Evolutionary conservation across 2,797 vertebrate genomes (phyloP).

Genomic region (Parauchenoglanis ngamensis): DNA sequence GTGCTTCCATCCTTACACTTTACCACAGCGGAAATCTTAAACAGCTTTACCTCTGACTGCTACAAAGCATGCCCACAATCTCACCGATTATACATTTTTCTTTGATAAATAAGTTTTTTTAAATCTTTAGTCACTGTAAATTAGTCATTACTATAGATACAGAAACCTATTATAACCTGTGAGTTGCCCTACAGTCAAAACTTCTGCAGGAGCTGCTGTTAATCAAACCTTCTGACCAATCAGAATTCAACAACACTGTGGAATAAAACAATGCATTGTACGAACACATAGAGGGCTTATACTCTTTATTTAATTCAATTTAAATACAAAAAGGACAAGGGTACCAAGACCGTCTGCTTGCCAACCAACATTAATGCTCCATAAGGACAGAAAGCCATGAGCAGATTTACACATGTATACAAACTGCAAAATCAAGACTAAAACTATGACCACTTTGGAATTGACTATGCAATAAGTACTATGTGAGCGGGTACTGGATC

Average conservation of each 20-base stretch:
- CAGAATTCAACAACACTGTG: neutral
- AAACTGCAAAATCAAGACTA: neutral
- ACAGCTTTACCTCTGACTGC: neutral
- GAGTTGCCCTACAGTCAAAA: neutral
- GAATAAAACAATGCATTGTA: too few relatives aligned
- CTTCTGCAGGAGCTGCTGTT: neutral
- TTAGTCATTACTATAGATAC: neutral
- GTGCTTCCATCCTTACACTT: neutral
- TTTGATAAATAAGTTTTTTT: neutral
- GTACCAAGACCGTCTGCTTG: neutral
- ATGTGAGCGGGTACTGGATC: neutral
- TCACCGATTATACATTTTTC: neutral
- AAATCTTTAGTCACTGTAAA: neutral
- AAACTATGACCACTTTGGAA: slow-evolving; percentile 2
- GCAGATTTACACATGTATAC: neutral
- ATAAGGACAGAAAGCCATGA: neutral
- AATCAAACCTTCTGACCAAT: slow-evolving; percentile 5
- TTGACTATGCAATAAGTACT: neutral
- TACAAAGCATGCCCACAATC: neutral
- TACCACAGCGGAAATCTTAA: neutral
- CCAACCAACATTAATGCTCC: neutral
- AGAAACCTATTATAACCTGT: neutral
- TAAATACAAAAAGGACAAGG: slow-evolving; percentile 33
- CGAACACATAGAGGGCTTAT: neutral
- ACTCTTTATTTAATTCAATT: slow-evolving; percentile 32